Base-by-base conservation (phyloP, 2,113 vertebrate species). In the Bambusicola thoracicus region DNA sequence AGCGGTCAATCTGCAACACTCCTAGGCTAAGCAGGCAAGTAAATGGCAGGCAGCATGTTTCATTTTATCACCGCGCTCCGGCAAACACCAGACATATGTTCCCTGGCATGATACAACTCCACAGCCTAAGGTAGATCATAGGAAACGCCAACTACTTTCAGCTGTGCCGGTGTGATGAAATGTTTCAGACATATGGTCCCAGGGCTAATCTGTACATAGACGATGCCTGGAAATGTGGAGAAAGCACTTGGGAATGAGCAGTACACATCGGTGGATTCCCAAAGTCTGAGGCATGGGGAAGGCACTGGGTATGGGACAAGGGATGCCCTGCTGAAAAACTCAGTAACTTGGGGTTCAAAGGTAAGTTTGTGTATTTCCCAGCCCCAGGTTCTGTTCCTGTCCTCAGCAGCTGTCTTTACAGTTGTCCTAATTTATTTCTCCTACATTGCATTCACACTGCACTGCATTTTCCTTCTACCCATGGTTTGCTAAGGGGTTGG, bases 141-240 rank as follows among this genome's bases (percentile, higher is more conserved):
- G 4, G 2, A 62, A 96, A 13, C 38, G 48, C 15, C 89, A 73
- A 97, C 79, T 90, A 44, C 94, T 96, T 96, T 97, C 97, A 97
- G 97, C 96, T 97, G 97, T 90, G 96, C 48, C 1, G 13, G 55
- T 40, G 94, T 0, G 92, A 93, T 97, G 97, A 97, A 97, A 97
- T 91, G 91, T 68, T 90, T 81, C 94, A 95, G 94, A 97, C 95
- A 75, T 75, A 38, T 10, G 49, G 77, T 92, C 94, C 85, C 87
- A 49, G 93, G 92, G 90, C 95, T 95, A 83, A 96, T 90, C 96
- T 78, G 1, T 40, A 21, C 10, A 2, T 7, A 92, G 78, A 65
- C 4, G 2, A 30, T 27, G 90, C 94, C 87, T 94, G 95, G 94
- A 96, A 92, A 76, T 7, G 13, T 8, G 6, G 72, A 96, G 85